These are phyloP conservation scores for Liasis olivaceus DNA, from an alignment of 2,797 vertebrate species.

Conservation along the genomic window DNA sequence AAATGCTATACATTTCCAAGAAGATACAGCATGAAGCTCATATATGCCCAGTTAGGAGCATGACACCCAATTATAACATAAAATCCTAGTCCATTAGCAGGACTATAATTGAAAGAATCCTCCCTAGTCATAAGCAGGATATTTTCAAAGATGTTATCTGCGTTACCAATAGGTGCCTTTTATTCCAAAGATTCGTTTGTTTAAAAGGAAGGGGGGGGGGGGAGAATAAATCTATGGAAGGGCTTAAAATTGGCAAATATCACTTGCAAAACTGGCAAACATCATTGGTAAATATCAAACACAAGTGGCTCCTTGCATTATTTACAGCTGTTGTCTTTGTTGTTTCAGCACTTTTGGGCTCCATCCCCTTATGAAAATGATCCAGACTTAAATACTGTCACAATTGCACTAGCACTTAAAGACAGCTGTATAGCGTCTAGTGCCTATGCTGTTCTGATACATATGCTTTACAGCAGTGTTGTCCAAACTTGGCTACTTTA, in stretches of 20 bases:
- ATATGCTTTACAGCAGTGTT: no score
- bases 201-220: background rate
- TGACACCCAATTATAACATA: conserved; percentile 7
- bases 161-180: background rate
- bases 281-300: background rate
- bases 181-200: background rate
- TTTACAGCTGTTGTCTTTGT: background rate
- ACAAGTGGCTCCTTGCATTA: background rate
- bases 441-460: background rate
- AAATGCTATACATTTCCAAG: background rate
- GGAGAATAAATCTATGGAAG: background rate
- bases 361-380: background rate
- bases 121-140: background rate
- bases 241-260: background rate
- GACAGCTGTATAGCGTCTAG: background rate
- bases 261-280: background rate
- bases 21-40: conserved; percentile 2
- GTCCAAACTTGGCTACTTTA: no score
- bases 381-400: background rate
- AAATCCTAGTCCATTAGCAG: background rate
- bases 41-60: background rate
- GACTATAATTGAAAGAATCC: conserved; percentile 12
- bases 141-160: background rate
- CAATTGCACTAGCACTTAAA: background rate
- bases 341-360: background rate